Conservation (phyloP, 2,113 vertebrate genomes). For the Elachura formosa region DNA sequence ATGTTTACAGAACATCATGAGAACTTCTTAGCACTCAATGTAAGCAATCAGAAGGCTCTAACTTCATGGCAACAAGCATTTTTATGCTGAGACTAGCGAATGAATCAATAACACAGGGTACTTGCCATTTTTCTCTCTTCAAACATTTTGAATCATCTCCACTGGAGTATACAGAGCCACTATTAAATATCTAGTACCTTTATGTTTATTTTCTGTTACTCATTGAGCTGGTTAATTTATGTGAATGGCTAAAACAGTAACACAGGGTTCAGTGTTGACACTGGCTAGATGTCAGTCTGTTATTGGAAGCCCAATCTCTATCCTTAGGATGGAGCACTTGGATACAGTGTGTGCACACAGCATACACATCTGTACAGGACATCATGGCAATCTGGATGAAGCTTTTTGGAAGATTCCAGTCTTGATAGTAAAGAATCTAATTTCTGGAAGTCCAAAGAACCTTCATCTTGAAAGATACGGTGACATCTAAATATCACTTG, state of each 20-base stretch:
- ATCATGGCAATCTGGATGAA: background rate
- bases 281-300: background rate
- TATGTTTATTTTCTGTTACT: background rate
- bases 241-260: background rate
- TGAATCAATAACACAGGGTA: background rate
- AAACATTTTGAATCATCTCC: background rate
- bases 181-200: background rate
- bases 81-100: background rate
- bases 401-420: background rate
- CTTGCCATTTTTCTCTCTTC: background rate
- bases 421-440: background rate
- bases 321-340: background rate
- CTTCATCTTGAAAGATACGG: background rate
- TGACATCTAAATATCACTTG: background rate
- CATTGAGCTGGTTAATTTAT: background rate
- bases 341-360: background rate
- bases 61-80: too few species aligned
- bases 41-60: too few species aligned
- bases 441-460: background rate
- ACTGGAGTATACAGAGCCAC: background rate
- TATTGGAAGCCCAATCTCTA: accelerated
- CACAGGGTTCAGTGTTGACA: background rate
- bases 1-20: too few species aligned
- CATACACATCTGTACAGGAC: background rate
- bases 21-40: too few species aligned